phyloP scores from a whole-genome alignment of 2,888 invertebrate species.

The Trimorus sp. region DNA sequence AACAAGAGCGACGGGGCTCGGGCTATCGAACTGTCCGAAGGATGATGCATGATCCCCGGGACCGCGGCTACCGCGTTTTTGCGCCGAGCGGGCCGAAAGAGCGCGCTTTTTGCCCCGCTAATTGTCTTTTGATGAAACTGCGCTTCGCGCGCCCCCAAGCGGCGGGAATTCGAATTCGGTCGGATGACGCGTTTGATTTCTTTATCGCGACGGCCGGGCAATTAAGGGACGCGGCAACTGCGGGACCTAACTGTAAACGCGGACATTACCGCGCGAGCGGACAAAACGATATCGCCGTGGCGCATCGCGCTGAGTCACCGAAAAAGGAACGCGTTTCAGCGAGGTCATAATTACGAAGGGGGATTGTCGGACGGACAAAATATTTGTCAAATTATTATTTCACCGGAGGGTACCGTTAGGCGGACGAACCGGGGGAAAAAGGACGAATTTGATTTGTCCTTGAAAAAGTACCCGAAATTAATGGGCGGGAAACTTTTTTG shows the following conservation, averaged over 20 bases:
- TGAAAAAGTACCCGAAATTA: too few species aligned
- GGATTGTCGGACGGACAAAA: slow-evolving; percentile 14
- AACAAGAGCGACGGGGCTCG: slow-evolving; percentile 58
- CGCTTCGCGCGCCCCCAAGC: slow-evolving; percentile 1
- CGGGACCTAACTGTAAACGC: slow-evolving; percentile 46
- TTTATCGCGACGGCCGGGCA: slow-evolving; percentile 37
- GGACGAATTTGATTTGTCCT: too few species aligned
- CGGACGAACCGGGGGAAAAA: not conserved
- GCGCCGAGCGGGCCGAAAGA: slow-evolving; percentile 25
- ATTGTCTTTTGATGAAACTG: slow-evolving; percentile 34
- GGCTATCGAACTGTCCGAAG: slow-evolving; percentile 73
- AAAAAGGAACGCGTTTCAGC: slow-evolving; percentile 29
- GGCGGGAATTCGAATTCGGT: slow-evolving; percentile 27
- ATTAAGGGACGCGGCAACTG: slow-evolving; percentile 42
- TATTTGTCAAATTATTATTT: slow-evolving; percentile 35
- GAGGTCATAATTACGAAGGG: slow-evolving; percentile 35
- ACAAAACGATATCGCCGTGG: slow-evolving; percentile 36
- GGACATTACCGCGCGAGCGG: slow-evolving; percentile 35
- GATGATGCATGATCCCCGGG: slow-evolving; percentile 77
- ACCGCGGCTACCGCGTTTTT: slow-evolving; percentile 69
- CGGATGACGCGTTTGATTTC: slow-evolving; percentile 40
- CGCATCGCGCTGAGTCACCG: slow-evolving; percentile 39
- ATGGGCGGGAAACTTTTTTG: too few species aligned
- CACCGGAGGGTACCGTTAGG: slow-evolving; percentile 5
- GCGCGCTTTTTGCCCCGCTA: slow-evolving; percentile 10